These are phyloP conservation scores for Phrynocephalus guinanensis DNA, from an alignment of 2,797 vertebrate genomes.

Conservation along the genomic window DNA sequence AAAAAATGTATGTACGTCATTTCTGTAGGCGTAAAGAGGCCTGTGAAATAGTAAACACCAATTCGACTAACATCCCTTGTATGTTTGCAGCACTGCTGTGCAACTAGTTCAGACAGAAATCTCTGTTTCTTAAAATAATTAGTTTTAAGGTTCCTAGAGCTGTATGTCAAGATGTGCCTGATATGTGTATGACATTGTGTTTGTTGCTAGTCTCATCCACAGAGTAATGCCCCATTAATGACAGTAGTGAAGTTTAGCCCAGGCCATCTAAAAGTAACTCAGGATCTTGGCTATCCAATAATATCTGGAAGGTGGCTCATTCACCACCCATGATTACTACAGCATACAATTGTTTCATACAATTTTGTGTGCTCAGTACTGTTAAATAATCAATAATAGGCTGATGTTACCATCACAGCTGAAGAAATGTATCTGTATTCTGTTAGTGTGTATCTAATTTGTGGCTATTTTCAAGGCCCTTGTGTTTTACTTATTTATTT, in stretches of 20 bases:
- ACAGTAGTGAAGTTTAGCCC: no score
- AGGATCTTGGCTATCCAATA: background rate
- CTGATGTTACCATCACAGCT: background rate
- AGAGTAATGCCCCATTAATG: background rate
- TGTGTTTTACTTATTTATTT: background rate
- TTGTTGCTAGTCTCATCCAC: background rate
- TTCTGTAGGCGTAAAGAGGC: background rate
- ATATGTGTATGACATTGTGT: background rate
- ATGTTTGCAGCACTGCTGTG: background rate
- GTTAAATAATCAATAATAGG: background rate
- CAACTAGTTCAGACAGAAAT: background rate
- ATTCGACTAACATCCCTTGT: background rate
- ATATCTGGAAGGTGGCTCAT: background rate
- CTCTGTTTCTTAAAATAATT: background rate
- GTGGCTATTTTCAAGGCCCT: background rate
- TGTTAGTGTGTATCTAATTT: background rate
- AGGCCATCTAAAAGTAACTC: no score
- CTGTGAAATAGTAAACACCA: fast-evolving
- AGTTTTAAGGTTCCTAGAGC: background rate
- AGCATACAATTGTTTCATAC: no score
- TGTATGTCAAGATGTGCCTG: background rate
- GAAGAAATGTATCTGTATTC: background rate
- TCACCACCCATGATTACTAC: background rate
- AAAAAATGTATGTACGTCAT: fast-evolving
- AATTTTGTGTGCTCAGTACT: background rate